A percentile compares a stretch with the other conserved stretches of the same genome.
phyloP scores from a whole-genome alignment of 1,140 invertebrate genomes.

The Drosophila funebris region DNA sequence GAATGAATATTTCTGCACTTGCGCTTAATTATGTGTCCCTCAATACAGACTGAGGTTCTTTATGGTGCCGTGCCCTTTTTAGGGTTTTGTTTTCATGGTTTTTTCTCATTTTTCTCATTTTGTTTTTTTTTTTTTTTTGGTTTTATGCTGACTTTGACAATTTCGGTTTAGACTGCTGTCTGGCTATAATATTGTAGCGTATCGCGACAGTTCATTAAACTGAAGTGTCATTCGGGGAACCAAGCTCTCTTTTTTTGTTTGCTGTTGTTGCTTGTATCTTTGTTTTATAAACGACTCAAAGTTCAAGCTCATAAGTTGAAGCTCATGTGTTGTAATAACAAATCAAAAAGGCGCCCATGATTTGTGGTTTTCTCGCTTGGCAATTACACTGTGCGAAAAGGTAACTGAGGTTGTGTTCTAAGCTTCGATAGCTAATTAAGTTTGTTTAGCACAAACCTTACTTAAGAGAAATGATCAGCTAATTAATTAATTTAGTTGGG shows the following conservation, averaged over 20 bases:
- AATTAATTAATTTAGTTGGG: constrained; percentile 37
- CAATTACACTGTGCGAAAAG: constrained; percentile 26
- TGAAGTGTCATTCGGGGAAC: constrained; percentile 74
- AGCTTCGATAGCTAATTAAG: background rate
- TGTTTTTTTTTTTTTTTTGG: constrained; percentile 5
- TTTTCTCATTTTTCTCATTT: constrained; percentile 8
- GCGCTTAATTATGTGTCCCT: constrained; percentile 11
- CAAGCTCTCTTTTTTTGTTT: constrained; percentile 22
- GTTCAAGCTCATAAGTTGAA: constrained; percentile 50
- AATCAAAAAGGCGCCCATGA: constrained; percentile 48
- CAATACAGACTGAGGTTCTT: constrained; percentile 17
- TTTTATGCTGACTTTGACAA: constrained; percentile 40
- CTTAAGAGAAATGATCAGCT: constrained; percentile 21
- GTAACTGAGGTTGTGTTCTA: background rate
- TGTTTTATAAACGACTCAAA: constrained; percentile 54
- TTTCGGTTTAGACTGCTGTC: constrained; percentile 27
- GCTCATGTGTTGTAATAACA: constrained; percentile 63
- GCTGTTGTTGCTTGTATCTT: background rate
- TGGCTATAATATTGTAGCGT: constrained; percentile 48
- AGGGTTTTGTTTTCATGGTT: constrained; percentile 28
- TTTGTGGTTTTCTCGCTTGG: constrained; percentile 26
- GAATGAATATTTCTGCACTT: constrained; percentile 6
- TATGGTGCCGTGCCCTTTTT: constrained; percentile 33
- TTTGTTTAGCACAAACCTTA: background rate
- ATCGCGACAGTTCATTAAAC: constrained; percentile 69